Conservation (phyloP, 2,888 invertebrate species). For the Megamerina dolium region DNA sequence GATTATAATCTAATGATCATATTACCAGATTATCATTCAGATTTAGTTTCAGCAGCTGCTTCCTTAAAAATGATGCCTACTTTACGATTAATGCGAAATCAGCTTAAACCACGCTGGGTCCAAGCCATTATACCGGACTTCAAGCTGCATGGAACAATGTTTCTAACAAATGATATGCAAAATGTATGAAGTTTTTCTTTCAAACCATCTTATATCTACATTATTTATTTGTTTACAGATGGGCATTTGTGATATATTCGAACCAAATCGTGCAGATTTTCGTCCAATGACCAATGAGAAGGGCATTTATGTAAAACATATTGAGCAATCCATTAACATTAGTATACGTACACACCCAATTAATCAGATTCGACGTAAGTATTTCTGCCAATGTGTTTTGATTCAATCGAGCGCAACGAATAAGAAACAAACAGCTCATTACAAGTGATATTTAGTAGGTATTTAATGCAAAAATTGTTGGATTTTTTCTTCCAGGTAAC, state of each 20-base stretch:
- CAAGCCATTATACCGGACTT: slow-evolving; percentile 76
- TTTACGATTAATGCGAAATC: slow-evolving; percentile 62
- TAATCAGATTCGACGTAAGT: slow-evolving; percentile 49
- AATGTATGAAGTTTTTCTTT: slow-evolving; percentile 58
- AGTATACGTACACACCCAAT: slow-evolving; percentile 68
- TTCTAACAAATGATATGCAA: slow-evolving; percentile 73
- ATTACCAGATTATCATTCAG: slow-evolving; percentile 61
- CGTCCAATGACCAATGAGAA: slow-evolving; percentile 70
- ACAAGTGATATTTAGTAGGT: neutral
- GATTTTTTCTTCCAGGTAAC: slow-evolving; percentile 34
- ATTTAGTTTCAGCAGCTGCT: slow-evolving; percentile 59
- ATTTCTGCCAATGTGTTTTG: no score
- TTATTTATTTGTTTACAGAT: slow-evolving; percentile 52
- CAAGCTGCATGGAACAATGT: slow-evolving; percentile 70
- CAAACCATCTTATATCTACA: neutral
- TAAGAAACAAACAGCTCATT: slow-evolving; percentile 3
- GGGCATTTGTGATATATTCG: slow-evolving; percentile 72
- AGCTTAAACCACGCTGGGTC: slow-evolving; percentile 65
- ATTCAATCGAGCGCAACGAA: slow-evolving; percentile 15
- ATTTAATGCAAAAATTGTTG: slow-evolving; percentile 1
- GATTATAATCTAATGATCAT: slow-evolving; percentile 72
- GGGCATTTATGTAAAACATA: slow-evolving; percentile 74
- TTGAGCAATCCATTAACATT: slow-evolving; percentile 78
- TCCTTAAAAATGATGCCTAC: slow-evolving; percentile 58
- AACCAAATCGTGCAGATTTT: slow-evolving; percentile 72